A percentile compares a stretch with the other conserved stretches of the same genome.
Conservation (phyloP, 2,888 invertebrate genomes). For the Ennomos quercinarius region DNA sequence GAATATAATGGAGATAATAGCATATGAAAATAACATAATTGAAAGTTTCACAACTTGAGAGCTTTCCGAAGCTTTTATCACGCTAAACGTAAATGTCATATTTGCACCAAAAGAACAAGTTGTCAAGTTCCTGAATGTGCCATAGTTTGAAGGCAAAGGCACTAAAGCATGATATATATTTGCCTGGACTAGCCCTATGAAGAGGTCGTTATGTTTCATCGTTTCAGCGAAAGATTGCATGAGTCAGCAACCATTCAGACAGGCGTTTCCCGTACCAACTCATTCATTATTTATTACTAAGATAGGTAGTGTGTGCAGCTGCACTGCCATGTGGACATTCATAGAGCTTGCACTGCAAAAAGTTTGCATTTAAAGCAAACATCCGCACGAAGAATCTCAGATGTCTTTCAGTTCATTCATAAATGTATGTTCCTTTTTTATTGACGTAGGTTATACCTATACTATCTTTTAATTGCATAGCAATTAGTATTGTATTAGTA, state of each 20-base stretch:
- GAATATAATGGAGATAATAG: too few relatives aligned
- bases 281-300: slow-evolving; percentile 44
- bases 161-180: slow-evolving; percentile 48
- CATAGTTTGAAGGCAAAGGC: slow-evolving; percentile 29
- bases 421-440: slow-evolving; percentile 13
- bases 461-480: slow-evolving; percentile 13
- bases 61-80: too few relatives aligned
- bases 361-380: slow-evolving; percentile 25
- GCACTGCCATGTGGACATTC: slow-evolving; percentile 32
- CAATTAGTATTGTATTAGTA: slow-evolving; percentile 6
- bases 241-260: slow-evolving; percentile 64
- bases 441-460: background rate
- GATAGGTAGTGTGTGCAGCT: slow-evolving; percentile 12
- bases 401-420: slow-evolving; percentile 23
- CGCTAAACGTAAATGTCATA: background rate
- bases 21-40: too few relatives aligned
- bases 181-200: slow-evolving; percentile 52
- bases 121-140: slow-evolving; percentile 28
- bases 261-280: slow-evolving; percentile 53
- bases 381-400: slow-evolving; percentile 23
- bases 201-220: slow-evolving; percentile 61
- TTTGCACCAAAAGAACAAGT: slow-evolving; percentile 4
- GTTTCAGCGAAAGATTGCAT: slow-evolving; percentile 69
- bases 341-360: slow-evolving; percentile 36
- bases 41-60: too few relatives aligned